Base-by-base conservation (phyloP, 92 coral and sea anemone genomes). In the Desmophyllum pertusum region DNA sequence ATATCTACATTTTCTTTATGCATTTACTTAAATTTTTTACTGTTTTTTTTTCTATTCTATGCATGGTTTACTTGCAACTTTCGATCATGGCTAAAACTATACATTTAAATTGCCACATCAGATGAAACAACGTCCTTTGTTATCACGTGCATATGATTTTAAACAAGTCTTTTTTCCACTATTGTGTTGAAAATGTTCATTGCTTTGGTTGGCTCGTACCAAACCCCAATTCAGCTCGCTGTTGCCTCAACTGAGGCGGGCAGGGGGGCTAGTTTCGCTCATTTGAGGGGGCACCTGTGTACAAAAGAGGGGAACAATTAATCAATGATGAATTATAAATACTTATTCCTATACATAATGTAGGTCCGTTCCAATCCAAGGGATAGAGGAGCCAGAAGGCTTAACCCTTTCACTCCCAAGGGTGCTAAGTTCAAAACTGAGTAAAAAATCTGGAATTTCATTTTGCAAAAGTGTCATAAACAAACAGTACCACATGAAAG, bases 161-260 rank as follows among this genome's bases (percentile, higher is more conserved):
- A 48, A 6, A 57, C n/a, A n/a, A n/a, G n/a, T 1, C 25, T 33
- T 59, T 59, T 15, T 59, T 25, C 33, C 17, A 7, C 27, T 4
- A 3, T 27, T 23, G 31, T 57, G 3, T 4, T 7, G 3, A 25
- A 15, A 21, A 55, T 29, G 31, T n/a, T 55, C 27, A 23, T 6
- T n/a, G 63, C 21, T 55, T 55, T 55, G 53, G 2, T 13, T 1
- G 53, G 53, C 53, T 48, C 30, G 35, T 59, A 21, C 68, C 72
- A 27, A 29, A 8, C 70, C 35, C 84, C 46, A 23, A 25, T 10
- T 67, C 57, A 80, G 36, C 74, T 80, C 21, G 76, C 40, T 36
- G 84, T 51, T 35, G 84, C 76, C 42, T 80, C 84, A 18, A 48
- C 66, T 11, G 84, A 33, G 5, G 84, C n/a, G 76, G 35, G 76